Evolutionary conservation across 2,113 vertebrate genomes (phyloP), one percentile per base, ranked within the genome.

Genomic region (Lasiurus borealis): DNA sequence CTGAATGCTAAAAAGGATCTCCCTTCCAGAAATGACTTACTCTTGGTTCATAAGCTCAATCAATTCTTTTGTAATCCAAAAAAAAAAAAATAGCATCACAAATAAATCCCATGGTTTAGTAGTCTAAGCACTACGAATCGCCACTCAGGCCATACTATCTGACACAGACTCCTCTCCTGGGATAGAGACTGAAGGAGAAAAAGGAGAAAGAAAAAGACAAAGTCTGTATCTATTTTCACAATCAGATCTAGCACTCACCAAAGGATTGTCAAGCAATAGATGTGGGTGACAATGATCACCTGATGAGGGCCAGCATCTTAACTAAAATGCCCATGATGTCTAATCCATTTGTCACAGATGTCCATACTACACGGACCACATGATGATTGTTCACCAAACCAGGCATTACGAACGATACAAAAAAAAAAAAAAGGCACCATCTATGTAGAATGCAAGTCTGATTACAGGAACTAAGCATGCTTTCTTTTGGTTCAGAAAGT

Each of bases 1-100:
- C n/a, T 76, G 89, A 93, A 91, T 76, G 57, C 64, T 89, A 89
- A 96, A 83, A 93, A 91, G 75, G 36, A 88, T 46, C 84, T 96
- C 34, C 40, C 81, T 93, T 93, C 36, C 46, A 88, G 90, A 72
- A 91, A 82, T 76, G 48, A 77, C 59, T 96, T 87, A 72, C 8
- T 86, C 90, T 93, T 81, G 36, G 90, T 89, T 96, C 91, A 86
- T 68, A 91, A 86, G 23, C 57, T 96, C 86, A 93, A 85, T 96
- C 93, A 95, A 52, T 90, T 93, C 75, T 94, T 96, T 82, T 82
- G 46, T 96, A 91, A 95, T 82, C 57, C 25, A 73, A 93, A 91
- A 94, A 73, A 44, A n/a, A n/a, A n/a, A n/a, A 44, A 40, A 40
- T 23, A 40, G 31, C 40, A 84, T 36, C 44, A 62, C 0, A 1